These are phyloP conservation scores for Chironomus riparius DNA, from an alignment of 2,888 invertebrate species.

Conservation along the genomic window DNA sequence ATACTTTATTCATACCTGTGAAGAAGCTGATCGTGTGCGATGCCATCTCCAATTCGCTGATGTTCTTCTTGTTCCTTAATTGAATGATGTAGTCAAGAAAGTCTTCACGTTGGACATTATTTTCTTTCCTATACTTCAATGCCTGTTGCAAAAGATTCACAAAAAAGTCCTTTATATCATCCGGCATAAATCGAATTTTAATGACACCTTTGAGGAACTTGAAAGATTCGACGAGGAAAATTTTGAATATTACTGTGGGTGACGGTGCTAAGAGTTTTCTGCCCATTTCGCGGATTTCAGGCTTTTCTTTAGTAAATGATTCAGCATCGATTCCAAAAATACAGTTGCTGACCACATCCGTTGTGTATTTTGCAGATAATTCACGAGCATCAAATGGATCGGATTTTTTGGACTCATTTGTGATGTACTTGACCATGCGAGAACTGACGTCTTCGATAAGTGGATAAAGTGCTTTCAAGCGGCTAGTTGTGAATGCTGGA, in stretches of 20 bases:
- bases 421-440: conserved; percentile 35
- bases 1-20: too few relatives aligned
- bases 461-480: conserved; percentile 43
- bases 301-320: conserved; percentile 36
- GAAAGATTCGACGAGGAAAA: conserved; percentile 32
- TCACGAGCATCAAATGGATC: conserved; percentile 20
- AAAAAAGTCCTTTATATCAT: conserved; percentile 21
- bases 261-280: conserved; percentile 35
- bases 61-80: conserved; percentile 34
- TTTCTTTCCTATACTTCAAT: conserved; percentile 33
- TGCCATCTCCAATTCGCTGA: conserved; percentile 32
- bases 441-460: conserved; percentile 42
- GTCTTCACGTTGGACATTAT: conserved; percentile 34
- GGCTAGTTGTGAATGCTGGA: conserved; percentile 43
- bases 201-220: conserved; percentile 32
- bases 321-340: conserved; percentile 43
- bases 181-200: neutral
- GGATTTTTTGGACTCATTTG: too few relatives aligned
- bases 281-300: conserved; percentile 35
- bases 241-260: conserved; percentile 30
- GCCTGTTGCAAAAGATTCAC: conserved; percentile 32
- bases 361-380: conserved; percentile 36
- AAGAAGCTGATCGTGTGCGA: conserved; percentile 36
- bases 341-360: conserved; percentile 43
- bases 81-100: conserved; percentile 38